Conservation (phyloP, 2,888 invertebrate species). For the Tinea pellionella region DNA sequence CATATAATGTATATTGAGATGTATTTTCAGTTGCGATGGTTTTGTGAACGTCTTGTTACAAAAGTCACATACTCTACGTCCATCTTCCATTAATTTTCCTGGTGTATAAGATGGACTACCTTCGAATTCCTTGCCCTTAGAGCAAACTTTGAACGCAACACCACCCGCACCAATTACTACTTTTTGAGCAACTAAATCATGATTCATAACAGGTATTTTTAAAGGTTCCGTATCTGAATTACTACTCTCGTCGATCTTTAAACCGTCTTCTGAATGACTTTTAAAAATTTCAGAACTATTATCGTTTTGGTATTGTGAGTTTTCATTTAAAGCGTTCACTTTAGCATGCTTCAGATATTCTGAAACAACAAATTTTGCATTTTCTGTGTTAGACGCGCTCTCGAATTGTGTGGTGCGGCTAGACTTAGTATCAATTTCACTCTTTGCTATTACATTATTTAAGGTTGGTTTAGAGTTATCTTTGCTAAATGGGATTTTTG, state of each 20-base stretch:
- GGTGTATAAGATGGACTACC: slow-evolving; percentile 52
- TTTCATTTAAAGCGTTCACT: slow-evolving; percentile 52
- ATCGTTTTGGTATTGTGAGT: slow-evolving; percentile 36
- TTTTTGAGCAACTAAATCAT: slow-evolving; percentile 65
- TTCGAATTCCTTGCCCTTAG: slow-evolving; percentile 63
- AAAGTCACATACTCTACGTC: slow-evolving; percentile 82
- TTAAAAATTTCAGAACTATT: slow-evolving; percentile 38
- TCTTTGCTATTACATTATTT: not conserved
- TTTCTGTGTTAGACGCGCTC: slow-evolving; percentile 46
- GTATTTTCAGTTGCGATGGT: slow-evolving; percentile 88
- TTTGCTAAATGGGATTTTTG: not conserved
- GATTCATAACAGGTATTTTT: slow-evolving; percentile 45
- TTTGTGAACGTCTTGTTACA: slow-evolving; percentile 94
- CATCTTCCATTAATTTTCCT: slow-evolving; percentile 75
- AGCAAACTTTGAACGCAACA: slow-evolving; percentile 66
- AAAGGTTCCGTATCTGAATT: slow-evolving; percentile 39
- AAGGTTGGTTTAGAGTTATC: not conserved
- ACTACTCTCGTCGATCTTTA: slow-evolving; percentile 34
- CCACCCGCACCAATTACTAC: slow-evolving; percentile 75
- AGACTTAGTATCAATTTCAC: not conserved
- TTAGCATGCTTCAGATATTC: slow-evolving; percentile 74
- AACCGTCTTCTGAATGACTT: slow-evolving; percentile 37
- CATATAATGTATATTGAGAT: slow-evolving; percentile 96
- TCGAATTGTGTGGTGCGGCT: not conserved
- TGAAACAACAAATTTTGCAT: slow-evolving; percentile 74